Percentiles rank a stretch among this genome's conserved stretches.
phyloP scores from a whole-genome alignment of 2,888 invertebrate species.

The Clitarchus hookeri region DNA sequence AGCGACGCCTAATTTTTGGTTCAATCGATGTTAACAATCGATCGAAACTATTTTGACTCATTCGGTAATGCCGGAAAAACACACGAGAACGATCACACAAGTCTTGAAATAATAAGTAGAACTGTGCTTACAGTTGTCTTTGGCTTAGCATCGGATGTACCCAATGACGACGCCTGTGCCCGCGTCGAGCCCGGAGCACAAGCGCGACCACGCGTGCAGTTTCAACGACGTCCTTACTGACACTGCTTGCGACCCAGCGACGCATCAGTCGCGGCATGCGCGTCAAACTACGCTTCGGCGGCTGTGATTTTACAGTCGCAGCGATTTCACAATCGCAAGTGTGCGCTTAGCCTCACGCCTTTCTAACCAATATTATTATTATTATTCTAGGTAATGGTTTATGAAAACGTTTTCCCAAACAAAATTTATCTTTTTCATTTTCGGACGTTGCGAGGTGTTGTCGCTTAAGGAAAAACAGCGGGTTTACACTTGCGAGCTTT shows the following conservation, averaged over 20 bases:
- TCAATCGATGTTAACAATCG: neutral
- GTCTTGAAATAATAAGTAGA: conserved; percentile 25
- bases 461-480: no score
- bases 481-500: no score
- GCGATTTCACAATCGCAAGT: no score
- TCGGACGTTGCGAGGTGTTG: no score
- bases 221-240: neutral
- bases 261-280: neutral
- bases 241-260: neutral
- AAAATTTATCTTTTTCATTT: no score
- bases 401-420: no score
- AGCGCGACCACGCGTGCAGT: conserved; percentile 24
- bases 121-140: neutral
- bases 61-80: conserved; percentile 22
- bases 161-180: neutral
- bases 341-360: no score
- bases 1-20: neutral
- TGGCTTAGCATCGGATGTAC: conserved; percentile 19
- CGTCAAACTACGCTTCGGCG: neutral
- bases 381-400: no score
- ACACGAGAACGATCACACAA: neutral
- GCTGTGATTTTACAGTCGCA: neutral
- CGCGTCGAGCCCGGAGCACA: conserved; percentile 18
- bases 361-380: no score
- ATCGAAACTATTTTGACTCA: conserved; percentile 24